Base-by-base conservation (phyloP, 2,797 vertebrate species). In the Decapterus maruadsi region DNA sequence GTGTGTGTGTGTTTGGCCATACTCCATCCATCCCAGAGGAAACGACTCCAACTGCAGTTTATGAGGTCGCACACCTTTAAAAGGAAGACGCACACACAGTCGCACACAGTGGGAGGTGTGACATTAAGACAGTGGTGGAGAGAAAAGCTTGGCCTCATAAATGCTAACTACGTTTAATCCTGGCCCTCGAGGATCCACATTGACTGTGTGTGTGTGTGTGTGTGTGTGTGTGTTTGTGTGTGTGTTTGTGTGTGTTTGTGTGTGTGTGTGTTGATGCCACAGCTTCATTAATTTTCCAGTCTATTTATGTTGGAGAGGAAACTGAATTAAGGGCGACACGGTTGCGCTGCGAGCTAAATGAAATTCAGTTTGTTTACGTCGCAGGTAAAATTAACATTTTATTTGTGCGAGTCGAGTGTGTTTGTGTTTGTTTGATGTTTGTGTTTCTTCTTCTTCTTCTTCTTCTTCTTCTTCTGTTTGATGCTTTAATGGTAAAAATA, bases 161-260 rank as follows among this genome's bases (percentile, higher is more conserved):
- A 78, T 71, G 63, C 76, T 87, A 84, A 82, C 58, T 19, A 53
- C 57, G 34, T 34, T 64, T 78, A 82, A 83, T 81, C 62, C 72
- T 43, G 58, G 10, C 43, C n/a, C 17, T n/a, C 2, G 9, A 66
- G 60, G 56, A 73, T 34, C 29, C 19, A 38, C 42, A 16, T 31
- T 5, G 8, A 6, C 6, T 59, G 4, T 67, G 36, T 69, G 73
- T 77, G 63, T 72, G 36, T 55, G 46, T 38, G 48, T 65, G 26
- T 48, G 60, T 46, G 46, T 56, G 61, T 56, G 40, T 60, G 29
- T 38, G 36, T 38, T 2, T 40, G 38, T 9, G 38, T 58, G 4
- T 65, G 10, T n/a, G 61, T 56, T 43, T 65, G 26, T 48, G 60
- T 46, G 46, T 56, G 61, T 56, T 29, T 60, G 29, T 38, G 36